Evolutionary conservation across 2,113 vertebrate species (phyloP), one percentile per base, ranked within the genome.

Genomic region (Lota lota): DNA sequence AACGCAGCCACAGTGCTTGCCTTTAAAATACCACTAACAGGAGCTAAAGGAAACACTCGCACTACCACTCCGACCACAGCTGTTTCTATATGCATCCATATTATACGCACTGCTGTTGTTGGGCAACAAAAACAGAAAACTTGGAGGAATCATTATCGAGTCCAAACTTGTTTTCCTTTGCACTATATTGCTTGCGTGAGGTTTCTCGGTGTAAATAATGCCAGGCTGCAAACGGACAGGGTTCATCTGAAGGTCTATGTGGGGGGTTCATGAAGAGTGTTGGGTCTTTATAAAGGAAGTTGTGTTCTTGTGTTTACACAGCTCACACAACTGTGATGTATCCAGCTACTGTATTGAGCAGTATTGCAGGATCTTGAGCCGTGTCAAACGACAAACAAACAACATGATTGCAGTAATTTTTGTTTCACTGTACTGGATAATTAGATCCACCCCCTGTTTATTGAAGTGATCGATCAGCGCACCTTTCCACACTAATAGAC

Each of bases 31-130:
- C 63, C 76, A 69, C 68, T 76, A 66, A 67, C 68, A 63, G 66
- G 19, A 16, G 70, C 75, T 83, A 64, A 78, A 80, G 64, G 70
- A 83, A 85, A 66, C 70, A 61, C 71, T 67, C 61, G 0, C 54
- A 53, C 51, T 5, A 53, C 12, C 51, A 53, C 51, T 18, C 16
- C n/a, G 16, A 47, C 53, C 53, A 19, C 53, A 56, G 17, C 53
- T 56, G 18, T 56, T 56, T 56, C 40, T 47, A 47, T 12, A 47
- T 47, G 40, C 40, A 11, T 47, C 40, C 40, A 47, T 47, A 12
- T 47, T 11, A 47, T 47, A 11, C 2, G 40, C 40, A 47, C 40
- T 47, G 40, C 40, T 47, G 40, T 61, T 70, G 24, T 56, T 70
- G 36, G 51, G 33, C 22, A 22, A 8, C 24, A 59, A 57, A 16